Percentiles rank a stretch among this genome's conserved stretches.
Evolutionary conservation across 2,797 vertebrate species (phyloP).

Genomic region (Enteromius mattozi): DNA sequence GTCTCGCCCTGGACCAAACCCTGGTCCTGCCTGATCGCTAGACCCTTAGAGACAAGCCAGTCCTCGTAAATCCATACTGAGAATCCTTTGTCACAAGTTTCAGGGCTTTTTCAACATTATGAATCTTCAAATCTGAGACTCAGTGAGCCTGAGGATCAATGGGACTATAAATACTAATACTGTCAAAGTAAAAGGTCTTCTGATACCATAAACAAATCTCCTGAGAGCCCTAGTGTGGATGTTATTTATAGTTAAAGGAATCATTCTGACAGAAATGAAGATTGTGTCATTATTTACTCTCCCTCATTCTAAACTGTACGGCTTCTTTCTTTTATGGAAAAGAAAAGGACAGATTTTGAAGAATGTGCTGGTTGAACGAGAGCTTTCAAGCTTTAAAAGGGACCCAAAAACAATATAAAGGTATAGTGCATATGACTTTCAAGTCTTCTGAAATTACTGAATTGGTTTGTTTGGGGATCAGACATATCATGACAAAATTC

Average conservation of each 20-base stretch:
- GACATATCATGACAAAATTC: background rate
- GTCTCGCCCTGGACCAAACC: constrained; percentile 41
- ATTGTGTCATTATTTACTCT: constrained; percentile 7
- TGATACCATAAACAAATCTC: constrained; percentile 41
- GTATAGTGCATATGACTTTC: background rate
- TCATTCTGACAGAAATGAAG: background rate
- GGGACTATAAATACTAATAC: constrained; percentile 42
- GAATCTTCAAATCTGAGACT: constrained; percentile 43
- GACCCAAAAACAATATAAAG: background rate
- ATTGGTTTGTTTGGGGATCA: background rate
- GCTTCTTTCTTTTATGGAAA: background rate
- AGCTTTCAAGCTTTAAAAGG: background rate
- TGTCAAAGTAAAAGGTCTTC: constrained; percentile 39
- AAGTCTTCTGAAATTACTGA: background rate
- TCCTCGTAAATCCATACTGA: constrained; percentile 48
- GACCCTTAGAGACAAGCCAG: constrained; percentile 41
- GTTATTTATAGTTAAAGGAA: constrained; percentile 31
- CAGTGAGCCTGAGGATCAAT: constrained; percentile 46
- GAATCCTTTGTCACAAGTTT: constrained; percentile 48
- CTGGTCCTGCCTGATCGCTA: constrained; percentile 47
- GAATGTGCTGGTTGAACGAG: background rate
- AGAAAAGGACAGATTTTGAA: background rate
- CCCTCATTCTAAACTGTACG: background rate
- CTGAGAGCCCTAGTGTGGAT: background rate
- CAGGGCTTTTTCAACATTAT: constrained; percentile 42